Conservation (phyloP, 2,888 invertebrate genomes). For the Euclidia mi region DNA sequence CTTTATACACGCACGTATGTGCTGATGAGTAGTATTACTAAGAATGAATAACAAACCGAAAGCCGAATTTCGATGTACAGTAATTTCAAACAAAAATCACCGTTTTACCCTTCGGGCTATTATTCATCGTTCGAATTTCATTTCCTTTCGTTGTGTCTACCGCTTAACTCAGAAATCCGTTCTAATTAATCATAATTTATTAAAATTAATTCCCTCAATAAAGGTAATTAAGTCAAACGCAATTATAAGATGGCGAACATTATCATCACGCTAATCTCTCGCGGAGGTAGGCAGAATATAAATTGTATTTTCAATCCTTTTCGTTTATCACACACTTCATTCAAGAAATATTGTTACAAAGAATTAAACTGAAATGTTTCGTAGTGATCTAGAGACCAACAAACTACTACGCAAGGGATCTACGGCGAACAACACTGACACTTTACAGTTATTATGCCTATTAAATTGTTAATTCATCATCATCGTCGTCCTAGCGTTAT, state of each 20-base stretch:
- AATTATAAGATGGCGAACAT: conserved; percentile 27
- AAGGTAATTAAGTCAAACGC: conserved; percentile 52
- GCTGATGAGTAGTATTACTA: no score
- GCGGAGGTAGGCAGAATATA: conserved; percentile 19
- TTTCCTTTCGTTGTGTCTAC: conserved; percentile 24
- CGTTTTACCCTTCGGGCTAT: conserved; percentile 15
- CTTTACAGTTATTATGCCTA: no score
- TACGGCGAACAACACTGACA: no score
- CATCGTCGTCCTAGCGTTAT: no score
- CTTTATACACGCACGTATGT: no score
- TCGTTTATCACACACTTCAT: background rate
- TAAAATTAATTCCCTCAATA: conserved; percentile 64
- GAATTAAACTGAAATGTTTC: no score
- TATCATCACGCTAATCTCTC: conserved; percentile 25
- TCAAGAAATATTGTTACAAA: no score
- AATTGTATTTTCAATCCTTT: background rate
- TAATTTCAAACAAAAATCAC: conserved; percentile 1
- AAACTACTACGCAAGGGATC: no score
- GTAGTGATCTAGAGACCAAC: no score
- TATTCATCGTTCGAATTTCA: conserved; percentile 17
- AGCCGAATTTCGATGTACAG: background rate
- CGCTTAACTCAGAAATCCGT: conserved; percentile 48
- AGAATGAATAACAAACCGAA: no score
- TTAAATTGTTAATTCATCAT: no score
- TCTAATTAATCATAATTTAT: conserved; percentile 66